Conservation (phyloP, 2,113 vertebrate species). For the Mola mola region DNA sequence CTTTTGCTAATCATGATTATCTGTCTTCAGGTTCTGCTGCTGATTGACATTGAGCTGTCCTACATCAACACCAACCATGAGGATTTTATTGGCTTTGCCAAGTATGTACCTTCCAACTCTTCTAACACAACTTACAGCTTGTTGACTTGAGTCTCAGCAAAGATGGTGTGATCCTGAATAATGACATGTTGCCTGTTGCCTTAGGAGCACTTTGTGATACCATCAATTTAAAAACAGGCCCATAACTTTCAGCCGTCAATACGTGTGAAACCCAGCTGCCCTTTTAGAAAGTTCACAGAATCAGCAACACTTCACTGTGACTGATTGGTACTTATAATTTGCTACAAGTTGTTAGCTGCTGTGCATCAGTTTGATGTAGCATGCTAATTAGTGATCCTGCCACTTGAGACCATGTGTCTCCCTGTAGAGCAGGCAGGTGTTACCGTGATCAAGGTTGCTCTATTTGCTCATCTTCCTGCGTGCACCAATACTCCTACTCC, state of each 20-base stretch:
- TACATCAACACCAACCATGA: slow-evolving; percentile 99
- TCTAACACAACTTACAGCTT: slow-evolving; percentile 19
- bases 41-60: slow-evolving; percentile 96
- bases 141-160: neutral
- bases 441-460: slow-evolving; percentile 19
- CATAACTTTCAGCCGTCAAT: neutral
- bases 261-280: neutral
- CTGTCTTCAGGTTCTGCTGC: slow-evolving; percentile 88
- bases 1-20: slow-evolving; percentile 40
- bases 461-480: slow-evolving; percentile 37
- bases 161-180: slow-evolving; percentile 12
- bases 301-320: neutral
- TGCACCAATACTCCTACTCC: slow-evolving; percentile 13
- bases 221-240: neutral
- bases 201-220: slow-evolving; percentile 20
- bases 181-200: slow-evolving; percentile 7
- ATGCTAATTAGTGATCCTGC: slow-evolving; percentile 26
- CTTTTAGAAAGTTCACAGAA: slow-evolving; percentile 1
- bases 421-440: slow-evolving; percentile 2
- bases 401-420: slow-evolving; percentile 36
- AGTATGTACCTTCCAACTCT: slow-evolving; percentile 81
- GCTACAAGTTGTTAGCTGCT: slow-evolving; percentile 23
- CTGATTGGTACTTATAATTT: slow-evolving; percentile 22
- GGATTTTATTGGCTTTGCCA: slow-evolving; percentile 98
- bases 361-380: slow-evolving; percentile 41